Percentiles rank a stretch among this genome's conserved stretches.
phyloP scores from a whole-genome alignment of 2,797 vertebrate genomes.

The Lemur catta region DNA sequence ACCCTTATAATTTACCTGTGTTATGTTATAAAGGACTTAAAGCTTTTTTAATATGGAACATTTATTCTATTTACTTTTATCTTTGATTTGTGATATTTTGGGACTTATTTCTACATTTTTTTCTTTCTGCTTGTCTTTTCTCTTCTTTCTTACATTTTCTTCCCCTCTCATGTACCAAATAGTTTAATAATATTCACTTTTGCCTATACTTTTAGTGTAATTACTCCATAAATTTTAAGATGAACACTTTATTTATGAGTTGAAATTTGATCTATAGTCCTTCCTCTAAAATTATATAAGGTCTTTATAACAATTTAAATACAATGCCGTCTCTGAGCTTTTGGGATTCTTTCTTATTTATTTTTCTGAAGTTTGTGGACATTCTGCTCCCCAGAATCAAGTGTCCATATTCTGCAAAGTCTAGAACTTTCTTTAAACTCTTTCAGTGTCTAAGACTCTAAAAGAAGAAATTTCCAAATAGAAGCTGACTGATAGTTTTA shows the following conservation, averaged over 20 bases:
- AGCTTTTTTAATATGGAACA: neutral
- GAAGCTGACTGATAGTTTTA: neutral
- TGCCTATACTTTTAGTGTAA: neutral
- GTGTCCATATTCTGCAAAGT: neutral
- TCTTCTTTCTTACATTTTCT: neutral
- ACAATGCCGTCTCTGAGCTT: neutral
- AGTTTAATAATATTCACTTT: neutral
- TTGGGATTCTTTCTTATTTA: neutral
- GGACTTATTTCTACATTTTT: neutral
- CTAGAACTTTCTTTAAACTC: neutral
- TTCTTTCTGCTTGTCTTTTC: neutral
- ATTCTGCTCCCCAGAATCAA: neutral
- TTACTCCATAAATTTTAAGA: neutral
- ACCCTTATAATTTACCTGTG: neutral
- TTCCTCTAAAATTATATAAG: neutral
- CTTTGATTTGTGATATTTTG: neutral
- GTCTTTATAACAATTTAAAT: neutral
- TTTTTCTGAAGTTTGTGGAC: neutral
- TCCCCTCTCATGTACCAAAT: neutral
- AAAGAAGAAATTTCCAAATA: neutral
- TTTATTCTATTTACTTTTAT: neutral
- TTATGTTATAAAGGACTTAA: neutral
- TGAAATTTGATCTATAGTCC: neutral
- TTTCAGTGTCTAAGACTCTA: neutral
- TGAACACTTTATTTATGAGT: neutral